Evolutionary conservation across 2,113 vertebrate species (phyloP).

Genomic region (Austrofundulus limnaeus): DNA sequence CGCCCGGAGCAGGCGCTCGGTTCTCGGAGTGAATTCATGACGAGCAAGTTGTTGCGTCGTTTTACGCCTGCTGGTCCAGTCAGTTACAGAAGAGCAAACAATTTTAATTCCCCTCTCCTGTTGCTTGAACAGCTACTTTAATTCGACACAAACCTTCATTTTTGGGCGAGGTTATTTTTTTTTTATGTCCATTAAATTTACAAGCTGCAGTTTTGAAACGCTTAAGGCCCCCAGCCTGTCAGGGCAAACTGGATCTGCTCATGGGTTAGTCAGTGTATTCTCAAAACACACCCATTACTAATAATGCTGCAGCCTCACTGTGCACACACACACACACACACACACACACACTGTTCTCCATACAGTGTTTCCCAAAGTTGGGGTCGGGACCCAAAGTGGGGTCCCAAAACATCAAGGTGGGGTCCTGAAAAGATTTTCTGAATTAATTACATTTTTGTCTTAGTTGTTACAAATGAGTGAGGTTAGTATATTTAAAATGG

Average conservation of each 20-base stretch:
- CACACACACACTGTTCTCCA: constrained; percentile 10
- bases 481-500: no score
- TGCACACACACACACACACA: constrained; percentile 12
- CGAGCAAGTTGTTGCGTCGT: constrained; percentile 42
- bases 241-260: constrained; percentile 45
- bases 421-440: no score
- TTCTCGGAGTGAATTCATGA: no score
- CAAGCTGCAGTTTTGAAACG: constrained; percentile 23
- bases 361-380: no score
- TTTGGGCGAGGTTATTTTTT: background rate
- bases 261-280: constrained; percentile 28
- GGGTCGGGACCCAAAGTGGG: no score
- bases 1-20: constrained; percentile 12
- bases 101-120: background rate
- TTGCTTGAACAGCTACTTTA: background rate
- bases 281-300: constrained; percentile 55
- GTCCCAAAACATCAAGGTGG: no score
- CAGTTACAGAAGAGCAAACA: constrained; percentile 16
- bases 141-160: background rate
- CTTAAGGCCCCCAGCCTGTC: constrained; percentile 32
- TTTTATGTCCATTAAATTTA: background rate
- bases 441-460: no score
- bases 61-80: constrained; percentile 20
- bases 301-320: constrained; percentile 41
- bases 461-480: no score